Base-by-base conservation (phyloP, 2,113 vertebrate genomes). In the Empidonax traillii region DNA sequence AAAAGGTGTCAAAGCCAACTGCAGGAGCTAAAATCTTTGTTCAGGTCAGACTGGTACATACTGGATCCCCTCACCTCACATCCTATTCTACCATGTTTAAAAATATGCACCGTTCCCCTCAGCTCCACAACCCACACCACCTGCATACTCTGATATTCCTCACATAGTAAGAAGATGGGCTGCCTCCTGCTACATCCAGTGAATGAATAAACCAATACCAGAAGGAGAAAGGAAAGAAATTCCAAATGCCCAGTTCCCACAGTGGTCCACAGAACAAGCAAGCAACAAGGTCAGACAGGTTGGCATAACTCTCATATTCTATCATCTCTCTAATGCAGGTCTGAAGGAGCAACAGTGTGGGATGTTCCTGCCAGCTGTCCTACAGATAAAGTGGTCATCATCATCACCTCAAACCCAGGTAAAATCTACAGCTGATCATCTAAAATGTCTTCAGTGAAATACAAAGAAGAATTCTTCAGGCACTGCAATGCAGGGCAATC, bases 261-360 rank as follows among this genome's bases (percentile, higher is more conserved):
- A 7, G 14, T 14, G 15, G 30, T 10, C 33, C 30, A 47, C 39
- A 55, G 35, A 89, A 33, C 28, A 73, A 67, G 52, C 31, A 74
- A 75, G n/a, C 13, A 52, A 44, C 37, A 46, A 61, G 52, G 44
- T 25, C 58, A 72, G 53, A 49, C 0, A 3, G n/a, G 27, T 46
- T 72, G 51, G 53, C 1, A 1, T 2, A 6, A 68, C 35, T 31
- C 30, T 17, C 1, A 0, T 15, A 9, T 12, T 72, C 72, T 22
- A 12, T 63, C 25, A 52, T 25, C 55, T 44, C 37, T 41, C 74
- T 28, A 81, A n/a, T 1, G 0, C 0, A 0, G 5, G 25, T 20
- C 22, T 39, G 18, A 10, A 82, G 27, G 8, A 85, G 6, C 0
- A 0, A 41, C 5, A 13, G 27, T 10, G 8, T 4, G 2, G 30